Conservation (phyloP, 2,888 invertebrate species). For the Gymnocheta viridis region DNA sequence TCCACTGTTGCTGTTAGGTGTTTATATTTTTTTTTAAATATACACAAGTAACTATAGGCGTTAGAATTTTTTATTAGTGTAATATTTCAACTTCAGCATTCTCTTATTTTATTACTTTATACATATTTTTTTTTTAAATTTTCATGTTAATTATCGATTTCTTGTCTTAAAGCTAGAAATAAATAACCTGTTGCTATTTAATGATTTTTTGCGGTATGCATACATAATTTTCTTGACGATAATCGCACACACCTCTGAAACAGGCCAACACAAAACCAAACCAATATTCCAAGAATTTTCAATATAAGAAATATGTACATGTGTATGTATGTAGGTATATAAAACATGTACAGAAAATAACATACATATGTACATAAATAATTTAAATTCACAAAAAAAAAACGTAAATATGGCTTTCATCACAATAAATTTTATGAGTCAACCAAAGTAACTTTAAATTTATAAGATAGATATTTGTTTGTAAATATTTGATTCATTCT, state of each 20-base stretch:
- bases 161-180: constrained; percentile 45
- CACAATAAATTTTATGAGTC: neutral
- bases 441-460: neutral
- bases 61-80: constrained; percentile 6
- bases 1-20: constrained; percentile 7
- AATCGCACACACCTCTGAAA: neutral
- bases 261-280: neutral
- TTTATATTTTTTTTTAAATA: neutral
- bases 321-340: neutral
- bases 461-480: neutral
- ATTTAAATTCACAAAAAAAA: neutral
- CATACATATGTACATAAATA: neutral
- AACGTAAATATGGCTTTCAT: neutral
- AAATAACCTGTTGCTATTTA: constrained; percentile 60
- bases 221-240: constrained; percentile 57
- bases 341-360: neutral
- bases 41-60: neutral
- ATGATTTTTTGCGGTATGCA: constrained; percentile 57
- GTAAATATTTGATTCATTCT: neutral
- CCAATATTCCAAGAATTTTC: constrained; percentile 52
- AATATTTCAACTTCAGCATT: constrained; percentile 30
- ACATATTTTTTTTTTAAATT: constrained; percentile 7
- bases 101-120: no score
- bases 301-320: constrained; percentile 10
- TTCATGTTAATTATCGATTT: constrained; percentile 52